Evolutionary conservation across 2,888 invertebrate genomes (phyloP).

Genomic region (Amphipyra berbera): DNA sequence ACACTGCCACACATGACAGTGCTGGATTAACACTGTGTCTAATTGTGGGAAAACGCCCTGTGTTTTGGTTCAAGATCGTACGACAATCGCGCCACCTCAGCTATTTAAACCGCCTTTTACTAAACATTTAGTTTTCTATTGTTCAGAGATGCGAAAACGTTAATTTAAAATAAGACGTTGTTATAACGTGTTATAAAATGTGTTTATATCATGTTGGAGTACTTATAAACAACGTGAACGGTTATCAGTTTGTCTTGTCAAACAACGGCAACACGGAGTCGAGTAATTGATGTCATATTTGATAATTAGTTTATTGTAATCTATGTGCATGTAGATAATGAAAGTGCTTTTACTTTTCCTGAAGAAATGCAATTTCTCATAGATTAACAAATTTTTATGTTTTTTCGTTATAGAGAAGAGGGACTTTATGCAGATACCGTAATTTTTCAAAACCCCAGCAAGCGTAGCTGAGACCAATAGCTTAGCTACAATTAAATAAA

Average conservation of each 20-base stretch:
- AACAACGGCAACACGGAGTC: conserved; percentile 12
- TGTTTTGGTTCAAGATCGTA: conserved; percentile 72
- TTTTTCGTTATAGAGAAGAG: too few species aligned
- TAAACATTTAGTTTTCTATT: conserved; percentile 56
- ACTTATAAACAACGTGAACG: conserved; percentile 19
- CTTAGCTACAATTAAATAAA: conserved; percentile 8
- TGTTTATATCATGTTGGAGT: conserved; percentile 12
- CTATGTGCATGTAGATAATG: conserved; percentile 1
- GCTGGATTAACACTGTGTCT: conserved; percentile 58
- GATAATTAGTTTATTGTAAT: conserved; percentile 37
- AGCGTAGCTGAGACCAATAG: background rate
- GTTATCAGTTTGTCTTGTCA: conserved; percentile 31
- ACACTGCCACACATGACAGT: conserved; percentile 22
- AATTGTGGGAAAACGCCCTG: conserved; percentile 64
- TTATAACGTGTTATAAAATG: conserved; percentile 9
- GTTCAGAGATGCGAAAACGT: conserved; percentile 29
- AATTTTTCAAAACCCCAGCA: background rate
- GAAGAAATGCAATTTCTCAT: background rate
- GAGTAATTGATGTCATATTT: conserved; percentile 31
- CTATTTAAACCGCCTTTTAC: conserved; percentile 64
- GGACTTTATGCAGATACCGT: too few species aligned
- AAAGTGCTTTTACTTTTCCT: conserved; percentile 19
- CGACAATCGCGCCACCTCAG: conserved; percentile 77
- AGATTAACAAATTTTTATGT: too few species aligned
- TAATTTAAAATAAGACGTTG: conserved; percentile 18